Conservation (phyloP, 2,113 vertebrate genomes). For the Xenus cinereus region DNA sequence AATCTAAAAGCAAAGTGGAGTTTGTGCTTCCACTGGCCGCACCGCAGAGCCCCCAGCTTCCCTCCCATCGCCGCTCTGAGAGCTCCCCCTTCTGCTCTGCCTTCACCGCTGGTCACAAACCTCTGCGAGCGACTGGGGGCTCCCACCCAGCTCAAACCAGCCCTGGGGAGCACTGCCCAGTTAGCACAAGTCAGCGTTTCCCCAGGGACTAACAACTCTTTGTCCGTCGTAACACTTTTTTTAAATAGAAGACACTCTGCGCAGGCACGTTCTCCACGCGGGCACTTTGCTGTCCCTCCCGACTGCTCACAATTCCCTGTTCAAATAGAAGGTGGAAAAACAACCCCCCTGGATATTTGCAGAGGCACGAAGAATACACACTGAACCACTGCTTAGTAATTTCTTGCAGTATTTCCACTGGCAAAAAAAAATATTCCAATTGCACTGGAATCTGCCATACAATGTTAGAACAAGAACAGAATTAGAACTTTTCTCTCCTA, state of each 20-base stretch:
- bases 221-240: neutral
- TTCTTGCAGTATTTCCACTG: neutral
- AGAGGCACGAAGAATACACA: neutral
- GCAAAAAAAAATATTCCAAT: neutral
- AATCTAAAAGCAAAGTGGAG: neutral
- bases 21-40: neutral
- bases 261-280: neutral
- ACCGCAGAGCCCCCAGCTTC: neutral
- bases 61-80: neutral
- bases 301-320: neutral
- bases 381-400: neutral
- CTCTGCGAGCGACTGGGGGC: neutral
- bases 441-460: neutral
- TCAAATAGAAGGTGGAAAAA: neutral
- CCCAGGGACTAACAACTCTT: too few species aligned
- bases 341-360: neutral
- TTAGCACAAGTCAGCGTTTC: neutral
- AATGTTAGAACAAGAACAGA: neutral
- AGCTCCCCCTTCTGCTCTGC: conserved; percentile 1
- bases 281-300: neutral
- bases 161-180: rapidly evolving
- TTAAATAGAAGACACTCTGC: neutral
- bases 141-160: rapidly evolving
- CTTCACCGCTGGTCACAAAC: neutral
- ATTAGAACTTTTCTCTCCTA: neutral